Evolutionary conservation across 1,140 invertebrate species (phyloP).

Genomic region (Tetramorium parvispinum): DNA sequence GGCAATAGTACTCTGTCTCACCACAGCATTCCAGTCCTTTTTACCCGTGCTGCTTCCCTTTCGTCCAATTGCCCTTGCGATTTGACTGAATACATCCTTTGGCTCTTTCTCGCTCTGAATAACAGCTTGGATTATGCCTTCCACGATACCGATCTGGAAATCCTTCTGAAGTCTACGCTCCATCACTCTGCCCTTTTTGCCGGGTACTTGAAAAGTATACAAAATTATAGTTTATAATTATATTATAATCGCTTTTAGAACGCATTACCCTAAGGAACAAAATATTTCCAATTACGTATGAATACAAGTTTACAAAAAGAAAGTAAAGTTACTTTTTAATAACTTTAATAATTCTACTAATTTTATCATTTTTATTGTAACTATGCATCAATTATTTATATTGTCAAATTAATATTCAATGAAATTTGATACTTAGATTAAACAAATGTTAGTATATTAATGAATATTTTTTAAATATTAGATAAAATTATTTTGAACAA

Average conservation of each 20-base stretch:
- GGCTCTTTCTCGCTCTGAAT: constrained; percentile 89
- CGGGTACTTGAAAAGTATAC: constrained; percentile 86
- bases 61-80: constrained; percentile 91
- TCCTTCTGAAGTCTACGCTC: constrained; percentile 94
- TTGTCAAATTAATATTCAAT: not conserved
- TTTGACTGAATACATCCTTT: constrained; percentile 92
- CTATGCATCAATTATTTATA: not conserved
- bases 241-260: not conserved
- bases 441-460: not conserved
- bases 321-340: not conserved
- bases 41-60: constrained; percentile 87
- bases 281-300: not conserved
- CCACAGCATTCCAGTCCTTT: constrained; percentile 94
- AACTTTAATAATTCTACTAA: too few relatives aligned
- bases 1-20: constrained; percentile 89
- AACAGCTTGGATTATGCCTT: constrained; percentile 92
- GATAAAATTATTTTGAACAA: not conserved
- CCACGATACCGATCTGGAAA: constrained; percentile 95
- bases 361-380: not conserved
- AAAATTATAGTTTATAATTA: not conserved
- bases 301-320: not conserved
- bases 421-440: not conserved
- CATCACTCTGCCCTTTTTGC: constrained; percentile 94
- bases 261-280: not conserved
- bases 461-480: not conserved